phyloP scores from a whole-genome alignment of 2,113 vertebrate genomes.

The Dromiciops gliroides region DNA sequence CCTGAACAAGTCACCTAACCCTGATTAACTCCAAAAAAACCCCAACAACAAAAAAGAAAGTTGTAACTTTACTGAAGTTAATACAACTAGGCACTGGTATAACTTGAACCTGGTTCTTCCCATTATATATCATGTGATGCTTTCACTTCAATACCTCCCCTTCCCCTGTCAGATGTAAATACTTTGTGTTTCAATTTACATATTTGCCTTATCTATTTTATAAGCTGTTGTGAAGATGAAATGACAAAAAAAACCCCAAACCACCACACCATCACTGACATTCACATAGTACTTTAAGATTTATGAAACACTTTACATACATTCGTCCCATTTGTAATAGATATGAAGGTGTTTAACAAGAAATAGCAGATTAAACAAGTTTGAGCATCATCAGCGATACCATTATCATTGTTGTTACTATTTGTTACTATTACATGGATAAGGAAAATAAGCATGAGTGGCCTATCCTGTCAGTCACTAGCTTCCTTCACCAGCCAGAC shows the following conservation, averaged over 20 bases:
- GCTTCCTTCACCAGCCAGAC: not conserved
- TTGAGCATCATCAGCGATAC: not conserved
- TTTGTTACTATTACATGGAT: not conserved
- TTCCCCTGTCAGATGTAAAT: not conserved
- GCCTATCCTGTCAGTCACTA: not conserved
- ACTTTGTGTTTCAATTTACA: not conserved
- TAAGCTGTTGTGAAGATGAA: not conserved
- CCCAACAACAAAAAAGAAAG: not conserved
- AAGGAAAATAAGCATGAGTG: not conserved
- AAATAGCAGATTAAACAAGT: not conserved
- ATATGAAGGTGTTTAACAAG: not conserved
- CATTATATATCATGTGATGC: not conserved
- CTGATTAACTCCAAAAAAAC: not conserved
- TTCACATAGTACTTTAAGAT: not conserved
- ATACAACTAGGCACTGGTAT: not conserved
- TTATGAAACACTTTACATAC: not conserved
- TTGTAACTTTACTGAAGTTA: not conserved
- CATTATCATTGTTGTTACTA: not conserved
- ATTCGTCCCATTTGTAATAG: not conserved
- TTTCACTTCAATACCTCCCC: not conserved
- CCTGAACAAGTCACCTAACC: not conserved
- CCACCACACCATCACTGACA: no score
- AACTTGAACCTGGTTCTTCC: not conserved
- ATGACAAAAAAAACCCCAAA: not conserved
- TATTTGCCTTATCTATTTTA: not conserved